These are phyloP conservation scores for Gryllus bimaculatus DNA, from an alignment of 1,140 invertebrate species.

Conservation along the genomic window DNA sequence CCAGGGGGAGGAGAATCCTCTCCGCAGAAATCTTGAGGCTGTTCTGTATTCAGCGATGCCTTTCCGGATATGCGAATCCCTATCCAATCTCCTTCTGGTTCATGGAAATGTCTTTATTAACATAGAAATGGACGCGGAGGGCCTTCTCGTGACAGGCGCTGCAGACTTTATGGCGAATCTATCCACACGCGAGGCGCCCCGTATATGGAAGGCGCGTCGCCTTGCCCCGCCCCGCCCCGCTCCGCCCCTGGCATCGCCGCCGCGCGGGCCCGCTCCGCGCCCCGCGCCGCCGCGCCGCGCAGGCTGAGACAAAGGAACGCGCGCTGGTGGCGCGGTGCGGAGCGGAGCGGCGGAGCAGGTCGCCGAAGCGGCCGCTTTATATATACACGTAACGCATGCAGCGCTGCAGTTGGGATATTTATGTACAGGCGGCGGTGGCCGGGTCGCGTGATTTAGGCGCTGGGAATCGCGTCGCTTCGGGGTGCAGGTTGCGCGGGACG, in stretches of 20 bases:
- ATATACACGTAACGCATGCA: no score
- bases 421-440: no score
- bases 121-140: neutral
- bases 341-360: neutral
- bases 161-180: neutral
- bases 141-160: neutral
- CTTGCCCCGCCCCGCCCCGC: no score
- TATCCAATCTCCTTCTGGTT: slow-evolving; percentile 4
- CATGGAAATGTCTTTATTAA: slow-evolving; percentile 5
- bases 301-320: neutral
- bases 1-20: neutral
- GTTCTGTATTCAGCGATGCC: neutral
- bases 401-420: no score
- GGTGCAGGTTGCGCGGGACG: no score
- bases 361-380: no score
- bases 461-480: no score
- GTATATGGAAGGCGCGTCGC: neutral
- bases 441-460: no score
- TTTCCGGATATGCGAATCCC: slow-evolving; percentile 3
- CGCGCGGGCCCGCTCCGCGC: no score
- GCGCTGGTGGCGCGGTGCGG: no score
- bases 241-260: no score
- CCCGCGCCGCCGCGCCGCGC: no score
- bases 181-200: neutral
- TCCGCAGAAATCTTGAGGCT: neutral